Evolutionary conservation across 2,888 invertebrate genomes (phyloP), one percentile per base, ranked within the genome.

Genomic region (Plagodis pulveraria): DNA sequence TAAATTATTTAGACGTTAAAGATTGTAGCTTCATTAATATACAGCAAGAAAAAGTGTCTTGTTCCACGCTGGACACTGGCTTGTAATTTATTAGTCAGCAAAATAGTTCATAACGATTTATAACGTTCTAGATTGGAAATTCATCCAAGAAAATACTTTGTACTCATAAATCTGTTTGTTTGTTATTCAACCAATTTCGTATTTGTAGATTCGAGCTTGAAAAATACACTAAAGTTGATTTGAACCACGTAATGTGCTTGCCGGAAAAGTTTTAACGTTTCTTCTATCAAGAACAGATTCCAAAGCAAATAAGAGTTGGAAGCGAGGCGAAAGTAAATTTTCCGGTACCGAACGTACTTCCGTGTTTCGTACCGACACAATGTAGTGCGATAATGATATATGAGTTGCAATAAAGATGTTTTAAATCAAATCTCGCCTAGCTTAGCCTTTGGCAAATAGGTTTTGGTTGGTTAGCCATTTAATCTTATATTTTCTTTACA

Each of bases 1-100:
- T 89, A 89, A 89, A 88, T 90, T 89, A 89, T 86, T 84, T 82
- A 87, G 86, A 84, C 87, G 81, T 80, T 78, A 77, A 80, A 85
- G 86, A 86, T 86, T 87, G 85, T 83, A 74, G 76, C 80, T 84
- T 86, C 86, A 84, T 90, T 89, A 87, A 87, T 86, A 87, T 84
- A 84, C 85, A 76, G 78, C 72, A 76, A 83, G 83, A 87, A 88
- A 87, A 87, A 86, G 78, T 78, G 77, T 72, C 78, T 68, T 35
- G 46, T 48, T 52, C 56, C 22, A 10, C 40, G 9, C 33, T 51
- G 48, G 12, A 44, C 50, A 58, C 41, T 11, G 6, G 34, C 38
- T 40, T 11, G 46, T 53, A 41, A 49, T 58, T 54, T 56, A 48
- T 55, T 34, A 47, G 38, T 46, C 22, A 36, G 36, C 34, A 8